Evolutionary conservation across 2,888 invertebrate species (phyloP), one percentile per base, ranked within the genome.

Genomic region (Leistus spinibarbis): DNA sequence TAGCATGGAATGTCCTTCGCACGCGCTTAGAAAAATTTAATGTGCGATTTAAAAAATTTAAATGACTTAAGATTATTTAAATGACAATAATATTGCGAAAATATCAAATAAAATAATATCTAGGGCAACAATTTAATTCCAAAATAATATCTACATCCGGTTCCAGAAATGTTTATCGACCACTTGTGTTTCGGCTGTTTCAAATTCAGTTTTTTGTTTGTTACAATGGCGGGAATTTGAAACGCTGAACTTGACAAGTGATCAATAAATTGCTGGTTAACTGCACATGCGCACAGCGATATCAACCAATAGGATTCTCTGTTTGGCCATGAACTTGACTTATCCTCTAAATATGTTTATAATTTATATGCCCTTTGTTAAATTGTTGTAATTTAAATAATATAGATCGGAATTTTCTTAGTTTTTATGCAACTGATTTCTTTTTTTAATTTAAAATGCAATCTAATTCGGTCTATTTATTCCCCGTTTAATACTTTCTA

Each of bases 261-360:
- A 72, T 72, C 72, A 66, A 72, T 72, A 66, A 57, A 10, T 19
- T 23, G 7, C 2, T 10, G n/a, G 23, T n/a, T 10, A n/a, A n/a
- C 2, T 16, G 60, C 69, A 60, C 69, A 69, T 69, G 69, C 17
- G 13, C 17, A 24, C 2, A 9, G 23, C 17, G 10, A 17, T 22
- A 2, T 17, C 27, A 24, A 20, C 72, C 65, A 66, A 72, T 72
- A 23, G 3, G 64, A 16, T 64, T 64, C 16, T 1, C 9, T 20
- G n/a, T n/a, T n/a, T n/a, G 27, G 16, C 70, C 70, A 20, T 70
- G 70, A 70, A 70, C 70, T 70, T 70, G 63, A 22, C 17, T 53
- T 62, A 20, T 5, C n/a, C 2, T 17, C 13, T 19, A 69, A 9
- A 24, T 69, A 60, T 60, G 57, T 40, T 40, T 40, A 40, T 40